These are phyloP conservation scores for Copidosoma aretas DNA, from an alignment of 2,888 invertebrate genomes.

Conservation along the genomic window DNA sequence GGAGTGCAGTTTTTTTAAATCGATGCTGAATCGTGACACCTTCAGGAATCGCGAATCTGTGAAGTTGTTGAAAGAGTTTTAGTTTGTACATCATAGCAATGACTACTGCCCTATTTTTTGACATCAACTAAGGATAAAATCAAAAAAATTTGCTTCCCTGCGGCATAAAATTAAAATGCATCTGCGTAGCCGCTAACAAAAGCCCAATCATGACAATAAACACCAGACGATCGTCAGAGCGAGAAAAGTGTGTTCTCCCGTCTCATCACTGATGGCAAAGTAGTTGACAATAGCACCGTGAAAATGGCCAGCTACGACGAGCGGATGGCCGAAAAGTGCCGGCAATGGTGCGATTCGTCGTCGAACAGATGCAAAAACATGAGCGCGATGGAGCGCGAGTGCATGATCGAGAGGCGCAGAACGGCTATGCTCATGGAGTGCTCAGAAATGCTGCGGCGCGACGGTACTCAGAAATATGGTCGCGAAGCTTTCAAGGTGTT, in stretches of 20 bases:
- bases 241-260: neutral
- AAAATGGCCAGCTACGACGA: neutral
- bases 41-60: too few relatives aligned
- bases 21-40: too few relatives aligned
- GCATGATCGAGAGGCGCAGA: slow-evolving; percentile 70
- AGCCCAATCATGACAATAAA: slow-evolving; percentile 12
- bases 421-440: slow-evolving; percentile 71
- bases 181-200: too few relatives aligned
- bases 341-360: neutral
- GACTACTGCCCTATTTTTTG: too few relatives aligned
- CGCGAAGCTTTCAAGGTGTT: slow-evolving; percentile 71
- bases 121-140: too few relatives aligned
- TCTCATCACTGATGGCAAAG: neutral
- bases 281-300: neutral
- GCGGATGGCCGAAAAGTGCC: neutral
- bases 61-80: too few relatives aligned
- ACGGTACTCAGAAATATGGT: slow-evolving; percentile 67
- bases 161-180: too few relatives aligned
- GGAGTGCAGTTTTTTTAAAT: too few relatives aligned
- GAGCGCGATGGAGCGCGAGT: slow-evolving; percentile 77
- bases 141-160: too few relatives aligned
- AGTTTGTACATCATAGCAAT: too few relatives aligned
- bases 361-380: slow-evolving; percentile 51
- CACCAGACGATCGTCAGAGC: neutral
- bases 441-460: slow-evolving; percentile 70